Evolutionary conservation across 2,113 vertebrate genomes (phyloP).

Genomic region (Chlamydotis undulata): DNA sequence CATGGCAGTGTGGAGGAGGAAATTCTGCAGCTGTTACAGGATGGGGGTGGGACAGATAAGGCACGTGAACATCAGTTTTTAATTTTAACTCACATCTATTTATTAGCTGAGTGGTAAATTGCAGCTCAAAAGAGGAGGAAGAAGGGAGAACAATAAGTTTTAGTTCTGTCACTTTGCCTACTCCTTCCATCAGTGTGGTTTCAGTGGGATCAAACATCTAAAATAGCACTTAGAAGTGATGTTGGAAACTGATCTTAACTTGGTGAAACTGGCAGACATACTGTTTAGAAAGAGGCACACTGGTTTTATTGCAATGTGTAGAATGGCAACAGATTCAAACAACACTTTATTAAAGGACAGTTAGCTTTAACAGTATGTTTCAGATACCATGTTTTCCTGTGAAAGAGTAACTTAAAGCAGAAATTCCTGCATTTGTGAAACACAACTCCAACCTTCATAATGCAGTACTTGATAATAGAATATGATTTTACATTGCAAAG

Average conservation of each 20-base stretch:
- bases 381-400: not conserved
- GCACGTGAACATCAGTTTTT: constrained; percentile 26
- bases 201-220: constrained; percentile 18
- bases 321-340: not conserved
- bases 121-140: constrained; percentile 30
- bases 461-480: not conserved
- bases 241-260: constrained; percentile 14
- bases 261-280: not conserved
- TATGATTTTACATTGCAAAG: not conserved
- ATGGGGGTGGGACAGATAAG: not conserved
- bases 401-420: not conserved
- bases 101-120: constrained; percentile 59
- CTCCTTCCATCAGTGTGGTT: constrained; percentile 21
- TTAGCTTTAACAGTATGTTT: not conserved
- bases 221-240: constrained; percentile 4
- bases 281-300: not conserved
- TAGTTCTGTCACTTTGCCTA: constrained; percentile 49
- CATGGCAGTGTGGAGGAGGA: not conserved
- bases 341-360: not conserved
- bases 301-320: not conserved
- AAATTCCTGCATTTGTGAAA: not conserved
- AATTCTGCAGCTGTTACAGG: constrained; percentile 25
- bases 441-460: not conserved
- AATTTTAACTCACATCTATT: constrained; percentile 55
- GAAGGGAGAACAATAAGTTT: constrained; percentile 46